These are phyloP conservation scores for Aplysia californica DNA, from an alignment of 1,140 invertebrate genomes.

Conservation along the genomic window DNA sequence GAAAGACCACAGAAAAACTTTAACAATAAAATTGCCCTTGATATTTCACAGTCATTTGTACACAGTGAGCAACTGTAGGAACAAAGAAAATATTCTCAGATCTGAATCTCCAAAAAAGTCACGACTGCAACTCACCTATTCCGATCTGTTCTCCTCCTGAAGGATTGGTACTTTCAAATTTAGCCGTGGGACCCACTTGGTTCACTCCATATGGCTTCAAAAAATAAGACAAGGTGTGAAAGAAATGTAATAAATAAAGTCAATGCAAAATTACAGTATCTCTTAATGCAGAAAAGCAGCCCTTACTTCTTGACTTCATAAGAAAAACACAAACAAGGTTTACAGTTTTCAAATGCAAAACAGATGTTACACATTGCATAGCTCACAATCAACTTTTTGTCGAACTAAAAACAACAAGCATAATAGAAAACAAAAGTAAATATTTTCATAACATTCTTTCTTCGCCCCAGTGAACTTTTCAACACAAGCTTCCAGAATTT, in stretches of 20 bases:
- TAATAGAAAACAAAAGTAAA: too few relatives aligned
- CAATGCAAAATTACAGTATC: background rate
- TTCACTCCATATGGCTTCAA: slow-evolving; percentile 84
- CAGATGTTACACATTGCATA: background rate
- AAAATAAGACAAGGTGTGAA: too few relatives aligned
- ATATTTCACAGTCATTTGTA: too few relatives aligned
- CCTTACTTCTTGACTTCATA: background rate
- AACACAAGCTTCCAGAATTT: too few relatives aligned
- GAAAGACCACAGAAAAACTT: too few relatives aligned
- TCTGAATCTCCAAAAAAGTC: too few relatives aligned
- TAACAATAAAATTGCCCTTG: too few relatives aligned
- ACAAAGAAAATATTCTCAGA: too few relatives aligned
- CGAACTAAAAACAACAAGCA: too few relatives aligned
- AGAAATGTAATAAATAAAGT: slow-evolving; percentile 9
- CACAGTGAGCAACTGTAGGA: too few relatives aligned
- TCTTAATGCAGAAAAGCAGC: background rate
- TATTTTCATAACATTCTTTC: too few relatives aligned
- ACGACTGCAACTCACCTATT: slow-evolving; percentile 37
- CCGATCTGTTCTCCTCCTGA: slow-evolving; percentile 49
- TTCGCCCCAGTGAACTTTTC: too few relatives aligned
- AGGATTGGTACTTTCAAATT: slow-evolving; percentile 79
- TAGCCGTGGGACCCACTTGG: slow-evolving; percentile 87
- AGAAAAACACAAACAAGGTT: background rate
- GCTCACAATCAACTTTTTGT: background rate
- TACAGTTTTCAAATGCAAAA: background rate